Evolutionary conservation across 2,113 vertebrate species (phyloP).

Genomic region (Istiophorus platypterus): DNA sequence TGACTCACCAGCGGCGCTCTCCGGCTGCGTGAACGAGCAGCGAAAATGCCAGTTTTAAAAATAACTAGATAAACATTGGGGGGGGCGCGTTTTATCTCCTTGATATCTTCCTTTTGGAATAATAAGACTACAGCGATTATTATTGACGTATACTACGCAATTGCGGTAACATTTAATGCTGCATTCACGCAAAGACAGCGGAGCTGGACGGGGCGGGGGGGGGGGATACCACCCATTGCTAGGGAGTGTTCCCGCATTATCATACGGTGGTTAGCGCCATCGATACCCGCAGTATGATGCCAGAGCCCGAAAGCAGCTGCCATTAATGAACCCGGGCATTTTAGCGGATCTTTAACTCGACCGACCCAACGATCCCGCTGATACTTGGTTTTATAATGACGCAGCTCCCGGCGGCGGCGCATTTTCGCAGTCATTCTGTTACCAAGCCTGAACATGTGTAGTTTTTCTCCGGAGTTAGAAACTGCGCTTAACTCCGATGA

Average conservation of each 20-base stretch:
- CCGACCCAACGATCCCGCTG: not conserved
- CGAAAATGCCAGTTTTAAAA: not conserved
- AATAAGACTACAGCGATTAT: fast-evolving
- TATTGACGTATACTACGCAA: not conserved
- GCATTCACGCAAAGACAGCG: not conserved
- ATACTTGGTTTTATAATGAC: not conserved
- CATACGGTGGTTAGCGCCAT: not conserved
- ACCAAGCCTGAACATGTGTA: too few species aligned
- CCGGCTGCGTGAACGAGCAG: not conserved
- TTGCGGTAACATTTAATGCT: not conserved
- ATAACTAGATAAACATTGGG: too few species aligned
- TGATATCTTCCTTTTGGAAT: too few species aligned
- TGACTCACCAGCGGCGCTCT: slow-evolving; percentile 31
- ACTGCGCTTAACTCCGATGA: too few species aligned
- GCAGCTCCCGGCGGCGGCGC: not conserved
- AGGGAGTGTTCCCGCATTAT: not conserved
- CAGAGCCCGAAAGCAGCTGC: not conserved
- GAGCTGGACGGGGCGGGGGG: too few species aligned
- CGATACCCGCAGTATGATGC: too few species aligned
- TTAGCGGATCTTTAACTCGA: not conserved
- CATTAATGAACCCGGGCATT: too few species aligned
- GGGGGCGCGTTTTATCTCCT: too few species aligned
- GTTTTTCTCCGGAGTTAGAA: too few species aligned
- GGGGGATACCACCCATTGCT: not conserved
- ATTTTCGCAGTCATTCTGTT: not conserved